Percentiles rank a stretch among this genome's conserved stretches.
Conservation (phyloP, 2,797 vertebrate genomes). For the Cryptoprocta ferox region DNA sequence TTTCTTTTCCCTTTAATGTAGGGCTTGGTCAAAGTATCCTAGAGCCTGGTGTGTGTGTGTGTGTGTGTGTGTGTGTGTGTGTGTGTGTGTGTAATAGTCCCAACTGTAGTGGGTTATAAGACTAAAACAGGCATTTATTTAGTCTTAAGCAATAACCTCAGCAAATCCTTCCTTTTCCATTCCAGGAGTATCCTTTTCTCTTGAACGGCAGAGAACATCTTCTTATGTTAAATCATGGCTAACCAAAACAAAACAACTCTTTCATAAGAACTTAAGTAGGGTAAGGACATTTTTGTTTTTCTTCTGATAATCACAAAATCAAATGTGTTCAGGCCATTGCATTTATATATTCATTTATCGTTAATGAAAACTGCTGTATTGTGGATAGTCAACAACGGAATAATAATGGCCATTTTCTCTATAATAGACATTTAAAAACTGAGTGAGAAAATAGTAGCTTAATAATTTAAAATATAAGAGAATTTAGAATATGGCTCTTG, state of each 20-base stretch:
- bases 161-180: not conserved
- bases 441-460: not conserved
- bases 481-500: not conserved
- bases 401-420: not conserved
- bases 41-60: not conserved
- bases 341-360: not conserved
- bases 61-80: not conserved
- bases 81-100: not conserved
- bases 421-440: not conserved
- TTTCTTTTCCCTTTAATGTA: not conserved
- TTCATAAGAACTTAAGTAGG: not conserved
- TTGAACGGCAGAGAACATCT: not conserved
- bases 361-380: not conserved
- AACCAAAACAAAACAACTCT: not conserved
- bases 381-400: not conserved
- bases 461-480: not conserved
- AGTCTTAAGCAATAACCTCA: not conserved
- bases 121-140: not conserved
- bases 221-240: not conserved
- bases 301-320: constrained; percentile 11
- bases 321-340: not conserved
- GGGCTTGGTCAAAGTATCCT: not conserved
- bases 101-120: not conserved
- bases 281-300: not conserved
- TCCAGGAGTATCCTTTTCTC: not conserved